Base-by-base conservation (phyloP, 2,113 vertebrate species). In the Seriola dumerili region DNA sequence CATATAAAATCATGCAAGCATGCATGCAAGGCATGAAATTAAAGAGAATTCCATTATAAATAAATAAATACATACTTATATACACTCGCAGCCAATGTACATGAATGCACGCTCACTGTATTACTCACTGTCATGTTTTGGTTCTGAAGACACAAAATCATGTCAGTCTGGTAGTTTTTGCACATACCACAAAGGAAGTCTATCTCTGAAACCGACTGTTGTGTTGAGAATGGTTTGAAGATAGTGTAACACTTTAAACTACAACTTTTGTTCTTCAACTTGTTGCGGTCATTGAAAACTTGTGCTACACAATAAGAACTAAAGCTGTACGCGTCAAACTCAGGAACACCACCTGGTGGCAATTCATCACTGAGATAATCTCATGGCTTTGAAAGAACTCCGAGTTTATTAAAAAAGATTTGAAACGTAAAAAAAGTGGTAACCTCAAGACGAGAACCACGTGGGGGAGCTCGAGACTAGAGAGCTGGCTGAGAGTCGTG, bases 391-490 rank as follows among this genome's bases (percentile, higher is more conserved):
- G 42, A 1, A 12, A 44, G 10, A 12, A 13, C 12, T 44, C 3
- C 17, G 40, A 3, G 40, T 8, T 10, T 11, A 42, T 11, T 2
- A 42, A 42, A 42, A 10, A 42, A 42, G 8, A 42, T 8, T 8
- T 2, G 7, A 42, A 9, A 38, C 5, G 8, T 8, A 38, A 42
- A 42, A 42, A 42, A 42, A 42, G 25, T 14, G 54, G 19, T 29
- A 32, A 23, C 8, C 4, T 3, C 36, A 8, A n/a, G 2, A 14
- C 34, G 4, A 10, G 1, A 19, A 59, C 44, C 88, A 62, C 71
- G 7, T 2, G 78, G 70, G 17, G 88, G 84, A 5, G 81, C 74
- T 65, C 6, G 13, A 86, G 50, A 40, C 72, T 38, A 55, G 34
- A 59, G 38, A 71, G 55, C 34, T 48, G 29, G 5, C 42, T 54